Percentiles rank a stretch among this genome's conserved stretches.
Conservation (phyloP, 2,797 vertebrate species). For the Carapus acus region DNA sequence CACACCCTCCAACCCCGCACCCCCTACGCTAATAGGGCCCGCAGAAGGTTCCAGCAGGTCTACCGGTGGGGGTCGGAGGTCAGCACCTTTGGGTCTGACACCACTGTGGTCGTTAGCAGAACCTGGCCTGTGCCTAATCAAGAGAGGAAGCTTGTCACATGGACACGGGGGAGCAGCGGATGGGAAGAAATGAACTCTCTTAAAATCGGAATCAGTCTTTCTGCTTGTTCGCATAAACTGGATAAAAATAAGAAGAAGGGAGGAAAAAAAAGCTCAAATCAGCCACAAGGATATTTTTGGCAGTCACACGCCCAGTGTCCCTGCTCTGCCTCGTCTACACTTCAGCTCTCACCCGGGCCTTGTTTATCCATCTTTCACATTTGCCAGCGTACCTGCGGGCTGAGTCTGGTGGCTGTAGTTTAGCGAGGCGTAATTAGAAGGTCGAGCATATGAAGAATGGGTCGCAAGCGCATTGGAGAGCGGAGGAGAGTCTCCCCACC, state of each 20-base stretch:
- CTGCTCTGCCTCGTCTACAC: constrained; percentile 36
- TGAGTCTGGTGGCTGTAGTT: constrained; percentile 46
- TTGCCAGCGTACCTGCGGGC: constrained; percentile 42
- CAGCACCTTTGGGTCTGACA: constrained; percentile 48
- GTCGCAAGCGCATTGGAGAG: constrained; percentile 64
- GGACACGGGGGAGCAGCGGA: too few species aligned
- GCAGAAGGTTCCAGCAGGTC: constrained; percentile 50
- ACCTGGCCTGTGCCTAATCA: constrained; percentile 18
- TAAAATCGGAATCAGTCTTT: neutral
- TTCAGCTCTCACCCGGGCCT: constrained; percentile 54
- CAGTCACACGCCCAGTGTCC: constrained; percentile 27
- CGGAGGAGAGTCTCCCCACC: constrained; percentile 53
- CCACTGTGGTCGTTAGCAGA: constrained; percentile 52
- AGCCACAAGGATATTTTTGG: constrained; percentile 5
- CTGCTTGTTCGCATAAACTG: constrained; percentile 11
- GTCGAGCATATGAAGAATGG: constrained; percentile 69
- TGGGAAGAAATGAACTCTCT: constrained; percentile 4
- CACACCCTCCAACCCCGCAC: too few species aligned
- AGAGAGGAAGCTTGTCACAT: constrained; percentile 28
- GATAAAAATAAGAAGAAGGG: too few species aligned
- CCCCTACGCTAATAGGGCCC: constrained; percentile 53
- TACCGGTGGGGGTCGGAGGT: constrained; percentile 45
- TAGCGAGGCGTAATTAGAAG: constrained; percentile 64
- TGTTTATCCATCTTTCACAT: constrained; percentile 58
- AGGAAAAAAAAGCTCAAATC: constrained; percentile 1